Base-by-base conservation (phyloP, 2,113 vertebrate species). In the Charina bottae region DNA sequence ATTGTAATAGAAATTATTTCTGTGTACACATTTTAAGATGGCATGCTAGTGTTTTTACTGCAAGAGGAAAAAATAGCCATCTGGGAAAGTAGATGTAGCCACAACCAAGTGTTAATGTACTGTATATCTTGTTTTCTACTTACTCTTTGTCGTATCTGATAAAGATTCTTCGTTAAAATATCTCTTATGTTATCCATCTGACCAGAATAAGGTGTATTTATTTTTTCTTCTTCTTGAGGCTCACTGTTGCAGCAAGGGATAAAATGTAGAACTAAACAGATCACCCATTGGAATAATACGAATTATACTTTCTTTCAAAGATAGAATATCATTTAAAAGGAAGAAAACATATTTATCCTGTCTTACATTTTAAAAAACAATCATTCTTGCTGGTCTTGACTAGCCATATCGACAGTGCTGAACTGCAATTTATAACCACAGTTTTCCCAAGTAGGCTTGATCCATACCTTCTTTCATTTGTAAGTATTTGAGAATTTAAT, bases 91-190 rank as follows among this genome's bases (percentile, higher is more conserved):
- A 89, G 54, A 91, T 93, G 68, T 19, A 95, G 90, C 90, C 56
- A 94, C 94, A 94, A 28, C 54, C 59, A 88, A 64, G 62, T 90
- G 90, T 91, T 95, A 93, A 87, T 92, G 28, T 95, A 93, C 86
- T 92, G 28, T 83, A 94, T 58, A 93, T 91, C 33, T 78, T 92
- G 91, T 6, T 90, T 93, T 59, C 91, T 94, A 90, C 98, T 98
- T 96, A 99, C 99, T 97, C 98, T 96, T 92, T 99, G 98, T 42
- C 99, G 98, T 96, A 99, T 99, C 95, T 98, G 98, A 96, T 99
- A 99, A 97, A 99, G 99, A 97, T 99, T 99, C 96, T 99, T 99
- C 87, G 99, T 98, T 95, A 99, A 91, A 94, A 99, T 98, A 85
- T 99, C 98, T 60, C 99, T 97, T 97, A 99, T 99, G 94, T 98